Evolutionary conservation across 2,113 vertebrate species (phyloP).

Genomic region (Mungos mungo): DNA sequence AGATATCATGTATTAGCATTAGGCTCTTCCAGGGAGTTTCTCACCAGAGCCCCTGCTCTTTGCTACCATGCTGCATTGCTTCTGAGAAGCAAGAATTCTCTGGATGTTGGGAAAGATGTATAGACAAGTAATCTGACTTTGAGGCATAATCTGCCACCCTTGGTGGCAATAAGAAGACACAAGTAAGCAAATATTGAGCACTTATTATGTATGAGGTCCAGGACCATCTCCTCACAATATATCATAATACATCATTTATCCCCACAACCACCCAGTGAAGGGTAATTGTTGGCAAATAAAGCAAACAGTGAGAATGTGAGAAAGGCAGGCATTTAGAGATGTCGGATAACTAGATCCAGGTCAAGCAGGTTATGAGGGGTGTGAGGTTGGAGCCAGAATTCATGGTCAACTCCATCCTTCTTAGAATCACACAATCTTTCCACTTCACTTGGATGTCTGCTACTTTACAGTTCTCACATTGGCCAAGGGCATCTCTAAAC

Average conservation of each 20-base stretch:
- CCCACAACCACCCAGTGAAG: neutral
- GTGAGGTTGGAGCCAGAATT: neutral
- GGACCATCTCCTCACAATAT: neutral
- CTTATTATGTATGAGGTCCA: neutral
- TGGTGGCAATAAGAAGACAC: too few species aligned
- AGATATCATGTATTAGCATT: neutral
- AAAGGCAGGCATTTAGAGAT: neutral
- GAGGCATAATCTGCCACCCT: neutral
- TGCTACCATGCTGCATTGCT: accelerated
- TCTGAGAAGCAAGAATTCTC: neutral
- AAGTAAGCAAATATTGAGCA: neutral
- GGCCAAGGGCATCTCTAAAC: neutral
- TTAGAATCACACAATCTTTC: neutral
- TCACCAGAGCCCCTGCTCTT: too few species aligned
- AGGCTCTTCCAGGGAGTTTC: neutral
- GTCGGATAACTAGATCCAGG: neutral
- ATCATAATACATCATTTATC: neutral
- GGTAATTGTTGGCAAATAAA: neutral
- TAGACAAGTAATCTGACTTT: neutral
- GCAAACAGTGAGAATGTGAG: neutral
- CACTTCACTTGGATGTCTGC: neutral
- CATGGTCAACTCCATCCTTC: neutral
- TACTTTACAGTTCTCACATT: neutral
- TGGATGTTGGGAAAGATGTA: neutral
- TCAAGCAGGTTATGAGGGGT: neutral